Percentiles rank a stretch among this genome's conserved stretches.
phyloP scores from a whole-genome alignment of 53 echinoderm and acorn worm species.

The Mesocentrotus franciscanus region DNA sequence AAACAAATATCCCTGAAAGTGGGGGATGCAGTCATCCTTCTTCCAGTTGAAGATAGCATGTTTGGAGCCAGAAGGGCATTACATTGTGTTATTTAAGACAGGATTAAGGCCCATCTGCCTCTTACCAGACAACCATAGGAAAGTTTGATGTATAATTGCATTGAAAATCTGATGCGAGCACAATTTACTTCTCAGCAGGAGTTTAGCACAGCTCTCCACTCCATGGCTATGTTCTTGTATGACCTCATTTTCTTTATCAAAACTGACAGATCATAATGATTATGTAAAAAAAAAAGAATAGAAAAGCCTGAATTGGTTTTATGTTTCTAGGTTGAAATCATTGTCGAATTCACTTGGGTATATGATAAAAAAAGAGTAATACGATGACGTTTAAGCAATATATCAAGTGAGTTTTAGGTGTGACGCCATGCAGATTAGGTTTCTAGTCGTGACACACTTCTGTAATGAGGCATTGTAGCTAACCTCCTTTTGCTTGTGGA shows the following conservation, averaged over 20 bases:
- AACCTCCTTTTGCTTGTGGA: neutral
- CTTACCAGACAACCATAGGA: neutral
- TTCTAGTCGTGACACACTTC: neutral
- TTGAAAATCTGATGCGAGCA: neutral
- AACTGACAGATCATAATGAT: constrained; percentile 54
- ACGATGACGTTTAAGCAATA: neutral
- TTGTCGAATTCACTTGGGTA: constrained; percentile 34
- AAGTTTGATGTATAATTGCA: constrained; percentile 40
- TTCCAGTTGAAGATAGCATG: neutral
- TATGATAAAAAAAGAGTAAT: neutral
- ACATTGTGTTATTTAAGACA: neutral
- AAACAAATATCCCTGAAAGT: neutral
- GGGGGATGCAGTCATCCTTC: neutral
- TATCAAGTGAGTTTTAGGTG: constrained; percentile 17
- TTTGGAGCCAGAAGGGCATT: neutral
- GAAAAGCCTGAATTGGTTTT: constrained; percentile 30
- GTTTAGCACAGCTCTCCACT: constrained; percentile 12
- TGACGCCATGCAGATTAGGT: constrained; percentile 23
- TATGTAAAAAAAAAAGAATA: constrained; percentile 13
- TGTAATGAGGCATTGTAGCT: neutral
- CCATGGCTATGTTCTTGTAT: constrained; percentile 9
- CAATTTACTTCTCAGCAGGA: constrained; percentile 29
- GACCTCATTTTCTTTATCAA: constrained; percentile 52
- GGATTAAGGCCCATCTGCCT: neutral
- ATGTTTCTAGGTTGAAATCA: constrained; percentile 14